These are phyloP conservation scores for Cheilinus undulatus DNA, from an alignment of 2,113 vertebrate genomes.

Conservation along the genomic window DNA sequence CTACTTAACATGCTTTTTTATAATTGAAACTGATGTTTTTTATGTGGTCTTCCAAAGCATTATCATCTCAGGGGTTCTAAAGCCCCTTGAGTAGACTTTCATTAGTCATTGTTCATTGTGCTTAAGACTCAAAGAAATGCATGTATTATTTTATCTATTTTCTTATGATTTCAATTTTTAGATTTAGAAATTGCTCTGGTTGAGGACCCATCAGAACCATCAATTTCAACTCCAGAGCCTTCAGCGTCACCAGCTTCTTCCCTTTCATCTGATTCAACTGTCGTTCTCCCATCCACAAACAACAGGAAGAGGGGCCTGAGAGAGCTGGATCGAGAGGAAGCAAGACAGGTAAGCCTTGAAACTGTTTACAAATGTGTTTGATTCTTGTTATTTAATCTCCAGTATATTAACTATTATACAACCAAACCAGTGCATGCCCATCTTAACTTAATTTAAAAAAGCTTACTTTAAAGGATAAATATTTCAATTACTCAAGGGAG, in stretches of 20 bases:
- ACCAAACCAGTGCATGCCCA: background rate
- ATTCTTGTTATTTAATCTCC: background rate
- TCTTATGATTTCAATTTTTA: background rate
- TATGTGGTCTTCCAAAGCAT: no score
- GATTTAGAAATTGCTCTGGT: background rate
- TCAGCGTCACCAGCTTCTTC: constrained; percentile 1
- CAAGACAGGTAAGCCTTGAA: constrained; percentile 1
- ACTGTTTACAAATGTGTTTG: no score
- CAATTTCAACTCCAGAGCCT: background rate
- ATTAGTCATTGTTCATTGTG: background rate
- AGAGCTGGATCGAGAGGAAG: background rate
- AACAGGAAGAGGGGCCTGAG: background rate
- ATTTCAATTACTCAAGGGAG: background rate
- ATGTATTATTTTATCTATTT: no score
- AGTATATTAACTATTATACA: background rate
- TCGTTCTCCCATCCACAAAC: background rate
- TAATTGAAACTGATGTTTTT: no score
- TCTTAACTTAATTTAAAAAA: no score
- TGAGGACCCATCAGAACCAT: background rate
- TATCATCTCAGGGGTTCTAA: no score
- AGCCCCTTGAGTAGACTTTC: background rate
- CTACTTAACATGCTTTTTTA: no score
- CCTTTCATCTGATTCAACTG: constrained; percentile 1
- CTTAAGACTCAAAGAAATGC: no score
- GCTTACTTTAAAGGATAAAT: background rate